These are phyloP conservation scores for Scaptomyza graminum DNA, from an alignment of 1,140 invertebrate species.

Conservation along the genomic window DNA sequence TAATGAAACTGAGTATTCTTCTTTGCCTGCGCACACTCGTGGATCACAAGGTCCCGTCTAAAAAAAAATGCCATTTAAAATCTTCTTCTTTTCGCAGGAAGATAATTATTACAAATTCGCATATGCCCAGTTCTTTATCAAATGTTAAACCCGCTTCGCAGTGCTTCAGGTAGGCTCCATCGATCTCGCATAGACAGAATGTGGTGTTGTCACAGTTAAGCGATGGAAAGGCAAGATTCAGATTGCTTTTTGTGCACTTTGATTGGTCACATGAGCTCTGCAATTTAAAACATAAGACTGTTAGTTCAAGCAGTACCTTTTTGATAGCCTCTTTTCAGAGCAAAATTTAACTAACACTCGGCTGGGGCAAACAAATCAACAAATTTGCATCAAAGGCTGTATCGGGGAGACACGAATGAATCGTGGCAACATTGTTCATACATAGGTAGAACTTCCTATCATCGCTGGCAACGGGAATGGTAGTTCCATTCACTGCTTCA, in stretches of 20 bases:
- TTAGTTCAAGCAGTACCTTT: not conserved
- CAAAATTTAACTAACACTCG: slow-evolving; percentile 57
- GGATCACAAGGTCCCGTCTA: slow-evolving; percentile 66
- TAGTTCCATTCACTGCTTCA: slow-evolving; percentile 21
- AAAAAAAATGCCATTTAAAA: not conserved
- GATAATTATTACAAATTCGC: slow-evolving; percentile 48
- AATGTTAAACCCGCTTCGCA: slow-evolving; percentile 46
- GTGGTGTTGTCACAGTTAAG: slow-evolving; percentile 29
- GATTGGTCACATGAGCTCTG: slow-evolving; percentile 58
- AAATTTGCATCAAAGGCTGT: not conserved
- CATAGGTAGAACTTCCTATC: slow-evolving; percentile 51
- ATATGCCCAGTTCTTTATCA: not conserved
- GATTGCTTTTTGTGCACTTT: slow-evolving; percentile 30
- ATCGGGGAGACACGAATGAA: slow-evolving; percentile 38
- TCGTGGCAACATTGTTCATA: slow-evolving; percentile 22
- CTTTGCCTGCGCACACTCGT: slow-evolving; percentile 6
- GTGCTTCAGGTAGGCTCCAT: slow-evolving; percentile 36
- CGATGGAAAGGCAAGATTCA: slow-evolving; percentile 38
- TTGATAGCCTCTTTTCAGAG: too few species aligned
- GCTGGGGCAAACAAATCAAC: slow-evolving; percentile 38
- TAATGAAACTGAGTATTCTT: slow-evolving; percentile 31
- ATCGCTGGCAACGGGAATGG: slow-evolving; percentile 38
- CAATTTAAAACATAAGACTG: not conserved
- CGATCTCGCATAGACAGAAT: slow-evolving; percentile 53
- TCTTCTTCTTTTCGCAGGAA: not conserved